Evolutionary conservation across 2,797 vertebrate species (phyloP).

Genomic region (Todus mexicanus): DNA sequence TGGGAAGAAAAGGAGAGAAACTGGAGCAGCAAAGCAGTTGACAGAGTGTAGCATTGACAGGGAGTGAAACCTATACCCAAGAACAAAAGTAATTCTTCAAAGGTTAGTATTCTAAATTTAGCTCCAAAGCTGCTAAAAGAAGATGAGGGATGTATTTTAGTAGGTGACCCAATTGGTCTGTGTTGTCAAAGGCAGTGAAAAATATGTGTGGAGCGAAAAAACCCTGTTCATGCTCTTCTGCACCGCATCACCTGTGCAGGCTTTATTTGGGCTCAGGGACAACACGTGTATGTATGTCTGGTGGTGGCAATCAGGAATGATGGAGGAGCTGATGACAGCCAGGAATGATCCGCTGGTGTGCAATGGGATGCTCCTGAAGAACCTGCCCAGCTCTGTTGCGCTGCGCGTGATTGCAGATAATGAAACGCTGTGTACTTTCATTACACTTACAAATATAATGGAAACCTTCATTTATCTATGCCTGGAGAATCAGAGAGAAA

Average conservation of each 20-base stretch:
- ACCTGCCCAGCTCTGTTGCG: not conserved
- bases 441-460: not conserved
- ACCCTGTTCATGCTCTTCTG: not conserved
- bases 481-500: conserved; percentile 15
- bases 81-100: not conserved
- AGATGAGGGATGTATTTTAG: not conserved
- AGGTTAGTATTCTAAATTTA: not conserved
- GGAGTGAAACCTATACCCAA: not conserved
- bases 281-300: rapidly evolving
- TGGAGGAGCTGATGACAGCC: not conserved
- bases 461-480: not conserved
- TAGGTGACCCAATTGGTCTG: not conserved
- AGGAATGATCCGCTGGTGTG: not conserved
- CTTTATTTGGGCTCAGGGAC: not conserved
- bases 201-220: not conserved
- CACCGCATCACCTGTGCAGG: not conserved
- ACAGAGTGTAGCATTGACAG: not conserved
- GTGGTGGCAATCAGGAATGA: not conserved
- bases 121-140: not conserved
- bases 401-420: not conserved
- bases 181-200: not conserved
- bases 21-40: not conserved
- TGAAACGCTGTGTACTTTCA: not conserved
- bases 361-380: not conserved
- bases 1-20: not conserved